Evolutionary conservation across 2,113 vertebrate species (phyloP).

Genomic region (Nothoprocta perdicaria): DNA sequence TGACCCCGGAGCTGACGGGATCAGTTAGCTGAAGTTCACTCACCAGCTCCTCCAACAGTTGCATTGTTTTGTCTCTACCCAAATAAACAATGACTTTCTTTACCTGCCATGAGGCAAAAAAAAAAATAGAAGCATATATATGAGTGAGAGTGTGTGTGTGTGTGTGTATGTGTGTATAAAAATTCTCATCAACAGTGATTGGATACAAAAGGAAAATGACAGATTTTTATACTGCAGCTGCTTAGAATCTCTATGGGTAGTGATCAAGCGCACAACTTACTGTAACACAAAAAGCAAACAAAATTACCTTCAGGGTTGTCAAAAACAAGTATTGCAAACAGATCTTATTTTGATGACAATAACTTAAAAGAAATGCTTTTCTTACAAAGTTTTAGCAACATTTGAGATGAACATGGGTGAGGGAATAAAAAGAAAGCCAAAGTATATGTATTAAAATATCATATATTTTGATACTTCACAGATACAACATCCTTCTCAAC

Average conservation of each 20-base stretch:
- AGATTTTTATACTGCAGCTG: background rate
- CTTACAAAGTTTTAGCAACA: background rate
- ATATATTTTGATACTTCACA: background rate
- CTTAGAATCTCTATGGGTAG: background rate
- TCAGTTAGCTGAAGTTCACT: slow-evolving; percentile 94
- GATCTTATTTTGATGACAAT: background rate
- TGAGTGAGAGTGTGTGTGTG: no score
- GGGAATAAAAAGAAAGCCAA: background rate
- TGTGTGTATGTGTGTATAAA: background rate
- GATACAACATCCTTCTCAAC: background rate
- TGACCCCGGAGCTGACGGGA: slow-evolving; percentile 92
- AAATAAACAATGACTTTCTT: slow-evolving; percentile 99
- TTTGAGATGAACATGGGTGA: background rate
- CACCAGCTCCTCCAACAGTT: slow-evolving; percentile 95
- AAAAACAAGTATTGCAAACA: background rate
- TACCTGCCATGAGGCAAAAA: slow-evolving; percentile 80
- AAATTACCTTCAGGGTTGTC: background rate
- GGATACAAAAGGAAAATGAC: background rate
- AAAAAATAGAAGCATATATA: background rate
- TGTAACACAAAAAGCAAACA: background rate
- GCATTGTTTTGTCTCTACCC: slow-evolving; percentile 98
- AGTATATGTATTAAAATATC: background rate
- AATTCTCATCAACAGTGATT: background rate
- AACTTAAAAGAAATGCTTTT: background rate
- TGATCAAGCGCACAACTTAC: background rate